These are phyloP conservation scores for Microcebus tavaratra DNA, from an alignment of 2,113 vertebrate species.

Conservation along the genomic window DNA sequence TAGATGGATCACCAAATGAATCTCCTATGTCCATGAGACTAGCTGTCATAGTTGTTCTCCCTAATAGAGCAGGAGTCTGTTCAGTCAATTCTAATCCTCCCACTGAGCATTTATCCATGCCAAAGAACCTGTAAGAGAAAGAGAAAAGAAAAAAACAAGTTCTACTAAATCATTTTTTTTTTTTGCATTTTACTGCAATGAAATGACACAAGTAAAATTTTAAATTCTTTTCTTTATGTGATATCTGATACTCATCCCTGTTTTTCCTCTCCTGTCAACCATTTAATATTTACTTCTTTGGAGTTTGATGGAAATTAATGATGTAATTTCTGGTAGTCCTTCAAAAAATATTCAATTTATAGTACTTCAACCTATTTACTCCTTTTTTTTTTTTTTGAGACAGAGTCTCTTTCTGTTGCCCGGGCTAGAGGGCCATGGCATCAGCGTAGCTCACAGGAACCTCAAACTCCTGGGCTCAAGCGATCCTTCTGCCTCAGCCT, in stretches of 20 bases:
- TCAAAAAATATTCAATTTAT: background rate
- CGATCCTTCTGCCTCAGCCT: too few species aligned
- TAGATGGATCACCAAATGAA: conserved; percentile 81
- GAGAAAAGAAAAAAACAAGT: conserved; percentile 72
- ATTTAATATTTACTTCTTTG: background rate
- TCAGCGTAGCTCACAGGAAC: too few species aligned
- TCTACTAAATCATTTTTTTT: background rate
- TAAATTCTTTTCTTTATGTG: background rate
- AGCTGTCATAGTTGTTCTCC: conserved; percentile 87
- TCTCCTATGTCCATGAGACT: conserved; percentile 86
- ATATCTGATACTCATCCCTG: background rate
- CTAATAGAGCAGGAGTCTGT: conserved; percentile 79
- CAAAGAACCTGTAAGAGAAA: conserved; percentile 81
- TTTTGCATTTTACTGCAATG: conserved; percentile 51
- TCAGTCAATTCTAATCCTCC: conserved; percentile 86
- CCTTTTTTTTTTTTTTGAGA: background rate
- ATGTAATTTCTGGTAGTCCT: background rate
- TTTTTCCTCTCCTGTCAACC: background rate
- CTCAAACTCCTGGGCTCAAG: too few species aligned
- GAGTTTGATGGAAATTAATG: background rate
- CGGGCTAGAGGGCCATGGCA: too few species aligned
- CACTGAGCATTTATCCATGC: conserved; percentile 88
- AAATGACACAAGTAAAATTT: background rate
- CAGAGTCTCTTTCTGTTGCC: too few species aligned
- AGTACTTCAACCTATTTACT: background rate